These are phyloP conservation scores for Cephus spinipes DNA, from an alignment of 2,888 invertebrate genomes.

Conservation along the genomic window DNA sequence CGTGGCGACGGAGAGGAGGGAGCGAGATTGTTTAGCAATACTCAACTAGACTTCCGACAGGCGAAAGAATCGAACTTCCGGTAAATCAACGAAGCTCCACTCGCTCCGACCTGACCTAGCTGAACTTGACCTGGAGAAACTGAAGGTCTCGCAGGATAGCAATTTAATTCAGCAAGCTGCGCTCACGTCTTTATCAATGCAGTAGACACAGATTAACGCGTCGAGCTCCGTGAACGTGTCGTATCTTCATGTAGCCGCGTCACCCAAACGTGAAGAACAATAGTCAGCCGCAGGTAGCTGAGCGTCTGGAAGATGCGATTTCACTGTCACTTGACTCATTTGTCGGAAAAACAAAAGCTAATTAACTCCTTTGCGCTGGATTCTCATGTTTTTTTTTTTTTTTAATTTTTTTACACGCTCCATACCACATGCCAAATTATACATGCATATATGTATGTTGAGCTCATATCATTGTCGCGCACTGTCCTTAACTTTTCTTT, in stretches of 20 bases:
- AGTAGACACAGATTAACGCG: neutral
- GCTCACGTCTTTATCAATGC: too few species aligned
- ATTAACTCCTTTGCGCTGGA: neutral
- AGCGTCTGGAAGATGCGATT: too few species aligned
- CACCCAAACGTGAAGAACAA: too few species aligned
- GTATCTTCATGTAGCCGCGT: neutral
- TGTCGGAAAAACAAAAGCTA: neutral
- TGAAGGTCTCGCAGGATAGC: neutral
- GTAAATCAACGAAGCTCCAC: neutral
- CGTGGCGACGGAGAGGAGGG: too few species aligned
- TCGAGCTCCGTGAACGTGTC: neutral
- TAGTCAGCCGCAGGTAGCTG: too few species aligned
- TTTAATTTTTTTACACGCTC: too few species aligned
- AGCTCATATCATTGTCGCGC: neutral
- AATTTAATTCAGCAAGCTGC: neutral
- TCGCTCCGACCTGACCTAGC: neutral
- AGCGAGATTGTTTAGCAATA: neutral
- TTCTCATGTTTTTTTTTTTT: neutral
- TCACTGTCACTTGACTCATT: neutral
- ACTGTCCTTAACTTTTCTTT: neutral
- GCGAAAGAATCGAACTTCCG: neutral
- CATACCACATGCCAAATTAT: neutral
- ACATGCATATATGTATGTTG: neutral
- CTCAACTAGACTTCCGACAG: neutral
- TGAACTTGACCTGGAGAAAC: neutral